These are phyloP conservation scores for Drymonia ruficornis DNA, from an alignment of 2,888 invertebrate genomes.

Conservation along the genomic window DNA sequence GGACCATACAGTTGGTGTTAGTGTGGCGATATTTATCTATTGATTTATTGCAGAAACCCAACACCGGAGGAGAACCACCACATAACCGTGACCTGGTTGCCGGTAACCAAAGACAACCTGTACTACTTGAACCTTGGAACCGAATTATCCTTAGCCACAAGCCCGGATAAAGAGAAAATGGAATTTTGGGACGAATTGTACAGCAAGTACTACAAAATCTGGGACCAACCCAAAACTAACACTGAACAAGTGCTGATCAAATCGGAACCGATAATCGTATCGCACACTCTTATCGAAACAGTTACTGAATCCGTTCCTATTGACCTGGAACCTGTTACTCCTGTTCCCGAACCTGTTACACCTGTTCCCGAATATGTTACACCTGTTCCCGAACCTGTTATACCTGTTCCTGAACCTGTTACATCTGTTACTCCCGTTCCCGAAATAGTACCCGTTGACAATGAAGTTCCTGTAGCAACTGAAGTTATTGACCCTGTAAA, in stretches of 20 bases:
- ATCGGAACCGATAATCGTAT: slow-evolving; percentile 36
- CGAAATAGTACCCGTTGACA: neutral
- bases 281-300: slow-evolving; percentile 4
- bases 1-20: too few relatives aligned
- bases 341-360: slow-evolving; percentile 10
- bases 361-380: neutral
- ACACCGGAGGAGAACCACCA: slow-evolving; percentile 74
- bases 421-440: too few relatives aligned
- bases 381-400: too few relatives aligned
- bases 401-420: neutral
- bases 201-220: slow-evolving; percentile 68
- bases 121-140: slow-evolving; percentile 63
- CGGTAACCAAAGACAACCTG: slow-evolving; percentile 66
- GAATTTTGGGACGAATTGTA: slow-evolving; percentile 74
- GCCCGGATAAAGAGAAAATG: slow-evolving; percentile 70
- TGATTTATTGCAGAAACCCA: slow-evolving; percentile 68
- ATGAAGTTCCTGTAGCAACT: neutral
- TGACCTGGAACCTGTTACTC: slow-evolving; percentile 1
- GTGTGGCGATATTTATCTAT: too few relatives aligned
- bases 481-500: neutral
- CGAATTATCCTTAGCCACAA: slow-evolving; percentile 61
- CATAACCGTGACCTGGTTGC: slow-evolving; percentile 69
- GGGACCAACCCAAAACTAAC: slow-evolving; percentile 60
- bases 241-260: slow-evolving; percentile 35
- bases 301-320: slow-evolving; percentile 1